phyloP scores from a whole-genome alignment of 2,113 vertebrate species.

The Larimichthys crocea region DNA sequence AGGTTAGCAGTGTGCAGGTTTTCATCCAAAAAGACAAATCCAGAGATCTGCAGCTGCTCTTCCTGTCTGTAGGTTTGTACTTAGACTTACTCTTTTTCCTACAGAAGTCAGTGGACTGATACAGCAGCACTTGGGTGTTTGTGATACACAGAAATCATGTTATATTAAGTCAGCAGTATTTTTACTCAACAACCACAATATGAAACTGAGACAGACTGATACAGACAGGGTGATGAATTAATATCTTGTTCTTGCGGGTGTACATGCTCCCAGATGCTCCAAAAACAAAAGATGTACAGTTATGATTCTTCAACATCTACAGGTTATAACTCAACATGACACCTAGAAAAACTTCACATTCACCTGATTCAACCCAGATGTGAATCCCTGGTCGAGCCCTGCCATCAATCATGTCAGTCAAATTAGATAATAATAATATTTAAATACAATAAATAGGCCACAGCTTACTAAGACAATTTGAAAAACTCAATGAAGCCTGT shows the following conservation, averaged over 20 bases:
- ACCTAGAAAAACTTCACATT: not conserved
- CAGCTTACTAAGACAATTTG: not conserved
- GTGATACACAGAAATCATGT: not conserved
- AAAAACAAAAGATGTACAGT: too few species aligned
- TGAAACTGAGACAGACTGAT: not conserved
- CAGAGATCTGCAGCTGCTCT: slow-evolving; percentile 33
- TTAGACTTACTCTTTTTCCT: not conserved
- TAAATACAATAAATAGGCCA: not conserved
- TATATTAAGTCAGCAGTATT: not conserved
- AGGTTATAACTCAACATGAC: not conserved
- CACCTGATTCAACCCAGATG: not conserved
- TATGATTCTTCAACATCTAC: not conserved
- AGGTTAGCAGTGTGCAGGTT: slow-evolving; percentile 67
- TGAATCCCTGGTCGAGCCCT: not conserved
- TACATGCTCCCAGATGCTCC: not conserved
- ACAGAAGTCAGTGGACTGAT: slow-evolving; percentile 14
- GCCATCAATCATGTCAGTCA: too few species aligned
- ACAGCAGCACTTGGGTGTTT: not conserved
- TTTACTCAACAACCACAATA: not conserved
- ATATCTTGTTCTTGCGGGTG: not conserved
- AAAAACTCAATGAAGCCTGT: not conserved
- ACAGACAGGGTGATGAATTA: not conserved
- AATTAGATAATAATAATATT: too few species aligned
- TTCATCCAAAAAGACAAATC: slow-evolving; percentile 49
- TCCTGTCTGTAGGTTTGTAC: slow-evolving; percentile 1